Evolutionary conservation across 2,888 invertebrate species (phyloP).

Genomic region (Troides oblongomaculatus): DNA sequence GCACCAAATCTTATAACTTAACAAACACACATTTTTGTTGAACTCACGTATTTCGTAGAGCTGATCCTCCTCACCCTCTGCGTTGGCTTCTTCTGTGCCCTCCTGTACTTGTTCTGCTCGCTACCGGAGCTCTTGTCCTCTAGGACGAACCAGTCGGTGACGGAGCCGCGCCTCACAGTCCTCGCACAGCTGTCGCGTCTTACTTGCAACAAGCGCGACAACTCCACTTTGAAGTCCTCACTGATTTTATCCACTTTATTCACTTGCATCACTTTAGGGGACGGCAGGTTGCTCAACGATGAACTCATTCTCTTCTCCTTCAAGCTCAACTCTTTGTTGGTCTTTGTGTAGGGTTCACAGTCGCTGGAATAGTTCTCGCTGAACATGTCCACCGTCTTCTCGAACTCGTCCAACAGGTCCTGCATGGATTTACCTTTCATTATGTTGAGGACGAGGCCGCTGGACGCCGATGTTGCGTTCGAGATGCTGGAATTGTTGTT

Average conservation of each 20-base stretch:
- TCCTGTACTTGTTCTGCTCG: slow-evolving; percentile 58
- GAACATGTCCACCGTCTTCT: slow-evolving; percentile 69
- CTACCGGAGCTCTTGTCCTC: slow-evolving; percentile 48
- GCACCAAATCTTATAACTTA: not conserved
- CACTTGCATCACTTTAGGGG: slow-evolving; percentile 66
- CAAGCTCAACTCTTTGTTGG: slow-evolving; percentile 41
- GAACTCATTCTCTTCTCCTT: slow-evolving; percentile 62
- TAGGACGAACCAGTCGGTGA: slow-evolving; percentile 73
- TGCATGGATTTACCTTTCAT: slow-evolving; percentile 63
- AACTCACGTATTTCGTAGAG: slow-evolving; percentile 76
- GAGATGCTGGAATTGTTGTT: slow-evolving; percentile 58
- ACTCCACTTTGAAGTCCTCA: slow-evolving; percentile 67
- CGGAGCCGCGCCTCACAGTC: slow-evolving; percentile 61
- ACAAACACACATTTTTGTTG: no score
- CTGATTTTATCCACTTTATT: slow-evolving; percentile 61
- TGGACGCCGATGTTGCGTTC: slow-evolving; percentile 59
- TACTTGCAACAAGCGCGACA: slow-evolving; percentile 52
- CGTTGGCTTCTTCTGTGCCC: slow-evolving; percentile 62
- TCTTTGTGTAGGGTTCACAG: slow-evolving; percentile 67
- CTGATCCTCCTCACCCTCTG: slow-evolving; percentile 69
- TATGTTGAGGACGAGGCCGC: slow-evolving; percentile 56
- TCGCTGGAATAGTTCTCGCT: slow-evolving; percentile 71
- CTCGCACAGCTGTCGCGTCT: slow-evolving; percentile 44
- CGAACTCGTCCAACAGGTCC: slow-evolving; percentile 63
- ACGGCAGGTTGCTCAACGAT: slow-evolving; percentile 62